These are phyloP conservation scores for Lepus townsendii DNA, from an alignment of 2,797 vertebrate species.

Conservation along the genomic window DNA sequence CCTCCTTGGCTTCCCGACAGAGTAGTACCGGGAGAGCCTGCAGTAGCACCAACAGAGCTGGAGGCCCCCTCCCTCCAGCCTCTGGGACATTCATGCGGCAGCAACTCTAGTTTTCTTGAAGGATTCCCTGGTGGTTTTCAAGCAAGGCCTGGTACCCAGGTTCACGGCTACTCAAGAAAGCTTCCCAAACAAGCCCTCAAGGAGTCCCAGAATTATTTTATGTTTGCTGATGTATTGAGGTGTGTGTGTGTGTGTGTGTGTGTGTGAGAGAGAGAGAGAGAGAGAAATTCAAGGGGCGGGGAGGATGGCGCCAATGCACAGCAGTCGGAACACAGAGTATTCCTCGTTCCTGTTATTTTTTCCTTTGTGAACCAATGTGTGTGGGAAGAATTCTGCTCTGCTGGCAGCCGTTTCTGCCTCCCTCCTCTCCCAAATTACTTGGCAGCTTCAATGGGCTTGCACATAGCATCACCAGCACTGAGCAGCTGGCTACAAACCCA, in stretches of 20 bases:
- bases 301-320: neutral
- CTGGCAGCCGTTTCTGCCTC: constrained; percentile 12
- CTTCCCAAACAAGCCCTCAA: constrained; percentile 28
- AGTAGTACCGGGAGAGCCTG: neutral
- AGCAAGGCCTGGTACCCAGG: neutral
- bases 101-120: constrained; percentile 12
- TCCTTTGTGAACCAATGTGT: constrained; percentile 8
- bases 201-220: neutral
- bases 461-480: neutral
- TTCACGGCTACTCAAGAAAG: constrained; percentile 19
- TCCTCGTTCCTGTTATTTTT: constrained; percentile 28
- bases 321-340: constrained; percentile 25
- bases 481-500: constrained; percentile 11
- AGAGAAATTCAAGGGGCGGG: neutral
- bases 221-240: neutral
- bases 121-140: neutral
- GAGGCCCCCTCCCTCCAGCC: neutral
- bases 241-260: neutral
- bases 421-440: constrained; percentile 19
- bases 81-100: neutral
- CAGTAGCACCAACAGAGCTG: neutral
- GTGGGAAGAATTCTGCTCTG: constrained; percentile 46
- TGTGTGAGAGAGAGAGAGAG: neutral
- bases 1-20: neutral
- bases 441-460: neutral